A percentile compares a stretch with the other conserved stretches of the same genome.
Evolutionary conservation across 2,888 invertebrate genomes (phyloP).

Genomic region (Gnatocerus cornutus): DNA sequence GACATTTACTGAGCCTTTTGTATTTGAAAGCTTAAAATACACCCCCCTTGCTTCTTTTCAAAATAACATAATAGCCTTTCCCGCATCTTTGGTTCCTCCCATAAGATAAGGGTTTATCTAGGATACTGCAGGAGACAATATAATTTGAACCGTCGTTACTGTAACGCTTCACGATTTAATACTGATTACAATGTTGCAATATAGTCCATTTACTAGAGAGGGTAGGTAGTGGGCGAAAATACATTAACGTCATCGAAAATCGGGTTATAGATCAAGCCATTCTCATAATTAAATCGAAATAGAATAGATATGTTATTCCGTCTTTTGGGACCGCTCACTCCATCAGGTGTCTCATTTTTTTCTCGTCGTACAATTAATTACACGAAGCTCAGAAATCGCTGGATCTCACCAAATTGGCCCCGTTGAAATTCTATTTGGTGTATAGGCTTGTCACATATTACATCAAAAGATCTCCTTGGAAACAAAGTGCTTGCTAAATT

Average conservation of each 20-base stretch:
- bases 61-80: constrained; percentile 29
- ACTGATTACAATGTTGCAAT: constrained; percentile 17
- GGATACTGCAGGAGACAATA: constrained; percentile 18
- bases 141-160: constrained; percentile 15
- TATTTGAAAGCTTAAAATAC: constrained; percentile 27
- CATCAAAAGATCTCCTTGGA: constrained; percentile 51
- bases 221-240: background rate
- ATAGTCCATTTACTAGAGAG: constrained; percentile 11
- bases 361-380: constrained; percentile 41
- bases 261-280: background rate
- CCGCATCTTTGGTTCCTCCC: constrained; percentile 16
- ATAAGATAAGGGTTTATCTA: constrained; percentile 34
- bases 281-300: background rate
- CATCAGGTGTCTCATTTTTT: no score
- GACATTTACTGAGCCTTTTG: constrained; percentile 32
- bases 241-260: constrained; percentile 6
- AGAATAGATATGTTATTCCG: no score
- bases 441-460: constrained; percentile 50
- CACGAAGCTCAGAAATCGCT: constrained; percentile 30
- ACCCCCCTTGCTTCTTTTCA: constrained; percentile 21
- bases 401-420: constrained; percentile 45
- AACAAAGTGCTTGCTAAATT: constrained; percentile 52
- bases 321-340: no score
- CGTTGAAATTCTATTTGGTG: constrained; percentile 48
- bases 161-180: constrained; percentile 4